Base-by-base conservation (phyloP, 2,113 vertebrate genomes). In the Saimiri boliviensis region DNA sequence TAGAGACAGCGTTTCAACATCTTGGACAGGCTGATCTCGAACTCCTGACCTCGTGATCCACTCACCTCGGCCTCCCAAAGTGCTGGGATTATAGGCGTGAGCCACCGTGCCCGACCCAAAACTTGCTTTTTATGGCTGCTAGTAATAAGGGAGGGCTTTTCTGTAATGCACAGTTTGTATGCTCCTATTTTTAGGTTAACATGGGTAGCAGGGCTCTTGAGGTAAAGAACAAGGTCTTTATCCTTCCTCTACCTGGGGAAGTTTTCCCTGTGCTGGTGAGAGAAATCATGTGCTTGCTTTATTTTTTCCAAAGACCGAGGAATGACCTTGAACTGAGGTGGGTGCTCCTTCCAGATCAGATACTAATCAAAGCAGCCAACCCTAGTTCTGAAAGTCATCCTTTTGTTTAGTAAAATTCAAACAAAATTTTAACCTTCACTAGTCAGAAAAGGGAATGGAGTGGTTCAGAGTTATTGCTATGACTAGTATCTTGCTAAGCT, bases 371-470 rank as follows among this genome's bases (percentile, higher is more conserved):
- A 71, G 52, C 35, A 73, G n/a, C 32, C 5, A 42, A 63, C 12
- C 3, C 30, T n/a, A 70, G 58, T 83, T 16, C n/a, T 56, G 25
- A 52, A 17, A 66, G 30, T 84, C 21, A 73, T 23, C 47, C 12
- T 42, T 93, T 95, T 58, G 85, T 91, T 80, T 74, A 77, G 8
- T 63, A 56, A 85, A 84, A 84, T n/a, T 58, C 45, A 94, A 88
- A 56, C 3, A 71, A n/a, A 87, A 94, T 3, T 56, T 76, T 52
- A 66, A 56, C 1, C 37, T 1, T 83, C 52, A 60, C 37, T 68
- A n/a, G 52, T 35, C 45, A 58, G 68, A 91, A 74, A 56, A 25
- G 14, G n/a, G 23, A 79, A 40, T 14, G 20, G 25, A 6, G 8
- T 47, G 32, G 32, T 56, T 86, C 52, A 56, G 20, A 49, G 21